Percentiles rank a stretch among this genome's conserved stretches.
These are phyloP conservation scores for Silurus asotus DNA, from an alignment of 2,113 vertebrate species.

Conservation along the genomic window DNA sequence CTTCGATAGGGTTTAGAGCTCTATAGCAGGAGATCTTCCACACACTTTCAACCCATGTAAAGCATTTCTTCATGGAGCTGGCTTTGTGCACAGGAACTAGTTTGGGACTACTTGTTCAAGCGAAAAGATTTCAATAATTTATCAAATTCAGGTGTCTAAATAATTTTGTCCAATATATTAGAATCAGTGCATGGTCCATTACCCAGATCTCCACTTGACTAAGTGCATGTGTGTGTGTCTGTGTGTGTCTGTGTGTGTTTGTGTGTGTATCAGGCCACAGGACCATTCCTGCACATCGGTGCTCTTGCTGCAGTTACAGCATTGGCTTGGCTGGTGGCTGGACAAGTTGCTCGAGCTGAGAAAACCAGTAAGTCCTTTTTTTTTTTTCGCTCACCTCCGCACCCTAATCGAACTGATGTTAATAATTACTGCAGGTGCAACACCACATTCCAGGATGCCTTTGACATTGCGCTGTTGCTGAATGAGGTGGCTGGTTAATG, in stretches of 20 bases:
- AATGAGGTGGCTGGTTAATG: background rate
- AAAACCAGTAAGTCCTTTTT: conserved; percentile 80
- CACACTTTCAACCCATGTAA: too few relatives aligned
- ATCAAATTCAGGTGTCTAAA: too few relatives aligned
- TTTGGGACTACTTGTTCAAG: too few relatives aligned
- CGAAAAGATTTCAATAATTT: too few relatives aligned
- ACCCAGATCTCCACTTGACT: background rate
- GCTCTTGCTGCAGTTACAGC: conserved; percentile 82
- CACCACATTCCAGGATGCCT: background rate
- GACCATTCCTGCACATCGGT: conserved; percentile 92
- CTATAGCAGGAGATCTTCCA: too few relatives aligned
- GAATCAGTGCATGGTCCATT: background rate
- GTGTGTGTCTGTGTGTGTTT: background rate
- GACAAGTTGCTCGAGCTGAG: conserved; percentile 85
- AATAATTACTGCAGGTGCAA: conserved; percentile 36
- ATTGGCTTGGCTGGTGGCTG: conserved; percentile 91
- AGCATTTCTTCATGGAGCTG: too few relatives aligned
- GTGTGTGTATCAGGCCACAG: conserved; percentile 80
- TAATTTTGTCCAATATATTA: background rate
- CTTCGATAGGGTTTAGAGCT: too few relatives aligned
- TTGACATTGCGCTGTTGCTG: background rate
- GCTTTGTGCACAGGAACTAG: too few relatives aligned
- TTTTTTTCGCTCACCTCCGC: conserved; percentile 1
- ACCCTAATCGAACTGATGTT: conserved; percentile 26
- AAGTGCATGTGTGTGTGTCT: background rate